These are phyloP conservation scores for Ceratosolen fusciceps DNA, from an alignment of 1,140 invertebrate genomes.

Conservation along the genomic window DNA sequence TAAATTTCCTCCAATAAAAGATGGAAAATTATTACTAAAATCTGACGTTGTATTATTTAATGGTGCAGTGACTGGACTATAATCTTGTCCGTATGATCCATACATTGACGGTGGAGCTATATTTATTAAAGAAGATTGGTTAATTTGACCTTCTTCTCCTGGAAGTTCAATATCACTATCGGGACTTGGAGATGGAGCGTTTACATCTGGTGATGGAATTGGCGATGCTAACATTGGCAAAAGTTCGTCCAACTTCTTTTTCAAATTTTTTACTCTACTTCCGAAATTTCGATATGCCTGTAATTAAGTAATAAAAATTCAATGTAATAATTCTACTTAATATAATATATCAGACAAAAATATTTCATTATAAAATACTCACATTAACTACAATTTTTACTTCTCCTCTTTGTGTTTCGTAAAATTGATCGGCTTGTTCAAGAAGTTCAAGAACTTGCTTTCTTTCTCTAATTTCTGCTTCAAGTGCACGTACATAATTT, in stretches of 20 bases:
- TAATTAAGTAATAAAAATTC: constrained; percentile 43
- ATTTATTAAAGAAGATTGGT: constrained; percentile 63
- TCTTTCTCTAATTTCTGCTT: constrained; percentile 86
- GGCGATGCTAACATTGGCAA: constrained; percentile 76
- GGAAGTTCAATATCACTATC: constrained; percentile 84
- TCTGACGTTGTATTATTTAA: constrained; percentile 60
- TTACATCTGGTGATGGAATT: constrained; percentile 82
- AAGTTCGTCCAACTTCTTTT: constrained; percentile 87
- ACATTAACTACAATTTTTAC: constrained; percentile 94
- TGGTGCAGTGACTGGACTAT: constrained; percentile 62
- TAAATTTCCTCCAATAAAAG: constrained; percentile 69
- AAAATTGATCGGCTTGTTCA: constrained; percentile 87
- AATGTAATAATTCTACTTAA: background rate
- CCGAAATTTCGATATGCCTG: constrained; percentile 95
- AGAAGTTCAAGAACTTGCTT: constrained; percentile 81
- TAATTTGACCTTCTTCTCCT: constrained; percentile 64
- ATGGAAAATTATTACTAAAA: constrained; percentile 67
- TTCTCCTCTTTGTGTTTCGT: constrained; percentile 90
- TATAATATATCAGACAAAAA: background rate
- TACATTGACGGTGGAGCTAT: constrained; percentile 67
- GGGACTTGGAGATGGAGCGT: constrained; percentile 88
- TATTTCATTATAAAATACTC: constrained; percentile 67
- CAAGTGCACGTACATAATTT: constrained; percentile 83
- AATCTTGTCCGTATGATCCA: constrained; percentile 67
- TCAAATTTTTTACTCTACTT: constrained; percentile 85